A percentile compares a stretch with the other conserved stretches of the same genome.
Evolutionary conservation across 2,888 invertebrate genomes (phyloP).

Genomic region (Anorthoa munda): DNA sequence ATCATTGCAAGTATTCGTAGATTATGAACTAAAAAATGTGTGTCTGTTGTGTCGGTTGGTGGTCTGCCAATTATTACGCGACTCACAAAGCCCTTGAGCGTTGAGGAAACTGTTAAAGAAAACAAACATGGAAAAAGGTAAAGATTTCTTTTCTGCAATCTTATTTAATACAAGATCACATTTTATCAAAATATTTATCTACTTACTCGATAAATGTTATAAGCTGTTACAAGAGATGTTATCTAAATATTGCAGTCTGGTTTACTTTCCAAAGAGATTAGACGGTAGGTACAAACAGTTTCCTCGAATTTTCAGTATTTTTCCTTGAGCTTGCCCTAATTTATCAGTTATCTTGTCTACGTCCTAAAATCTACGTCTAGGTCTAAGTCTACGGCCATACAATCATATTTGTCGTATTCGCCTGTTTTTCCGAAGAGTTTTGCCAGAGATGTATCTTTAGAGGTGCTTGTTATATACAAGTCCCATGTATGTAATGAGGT

Average conservation of each 20-base stretch:
- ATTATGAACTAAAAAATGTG: constrained; percentile 25
- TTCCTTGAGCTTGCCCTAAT: not conserved
- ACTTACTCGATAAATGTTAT: constrained; percentile 11
- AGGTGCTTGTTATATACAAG: too few relatives aligned
- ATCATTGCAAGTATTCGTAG: constrained; percentile 20
- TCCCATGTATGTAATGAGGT: too few relatives aligned
- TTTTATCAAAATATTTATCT: constrained; percentile 22
- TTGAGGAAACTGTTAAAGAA: constrained; percentile 30
- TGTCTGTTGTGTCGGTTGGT: constrained; percentile 30
- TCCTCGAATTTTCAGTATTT: not conserved
- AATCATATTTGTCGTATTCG: too few relatives aligned
- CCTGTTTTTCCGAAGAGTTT: not conserved
- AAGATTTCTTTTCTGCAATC: constrained; percentile 1
- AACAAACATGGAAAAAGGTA: constrained; percentile 15
- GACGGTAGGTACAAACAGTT: not conserved
- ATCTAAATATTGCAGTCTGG: constrained; percentile 29
- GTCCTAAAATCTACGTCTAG: too few relatives aligned
- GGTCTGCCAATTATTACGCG: constrained; percentile 44
- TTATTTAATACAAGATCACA: constrained; percentile 15
- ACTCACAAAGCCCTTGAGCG: constrained; percentile 25
- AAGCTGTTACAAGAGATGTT: constrained; percentile 14
- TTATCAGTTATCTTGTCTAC: not conserved
- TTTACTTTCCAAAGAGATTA: constrained; percentile 30
- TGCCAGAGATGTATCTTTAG: too few relatives aligned
- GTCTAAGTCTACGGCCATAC: not conserved